Evolutionary conservation across 2,888 invertebrate species (phyloP).

Genomic region (Bellardia pandia): DNA sequence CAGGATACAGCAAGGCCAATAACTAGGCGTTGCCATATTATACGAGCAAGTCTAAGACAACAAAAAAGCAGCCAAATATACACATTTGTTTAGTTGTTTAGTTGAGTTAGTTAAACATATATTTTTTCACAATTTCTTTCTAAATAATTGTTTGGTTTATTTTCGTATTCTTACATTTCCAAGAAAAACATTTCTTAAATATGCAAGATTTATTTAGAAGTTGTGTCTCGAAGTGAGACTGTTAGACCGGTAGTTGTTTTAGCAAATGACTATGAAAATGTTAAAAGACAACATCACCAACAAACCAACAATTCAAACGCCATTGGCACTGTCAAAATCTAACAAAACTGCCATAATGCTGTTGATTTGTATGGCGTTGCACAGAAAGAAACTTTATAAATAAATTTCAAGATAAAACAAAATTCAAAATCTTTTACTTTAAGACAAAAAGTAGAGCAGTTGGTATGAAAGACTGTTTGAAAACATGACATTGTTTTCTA

Average conservation of each 20-base stretch:
- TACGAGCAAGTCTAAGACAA: not conserved
- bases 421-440: too few relatives aligned
- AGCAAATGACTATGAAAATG: slow-evolving; percentile 1
- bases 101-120: not conserved
- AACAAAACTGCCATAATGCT: slow-evolving; percentile 57
- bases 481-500: too few relatives aligned
- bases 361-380: slow-evolving; percentile 14
- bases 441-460: too few relatives aligned
- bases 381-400: slow-evolving; percentile 44
- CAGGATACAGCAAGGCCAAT: not conserved
- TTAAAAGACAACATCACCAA: not conserved
- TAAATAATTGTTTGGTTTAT: not conserved
- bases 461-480: too few relatives aligned
- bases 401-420: too few relatives aligned
- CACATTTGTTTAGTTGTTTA: not conserved
- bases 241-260: slow-evolving; percentile 29
- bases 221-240: not conserved
- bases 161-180: not conserved
- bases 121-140: not conserved
- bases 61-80: not conserved
- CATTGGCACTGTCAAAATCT: slow-evolving; percentile 62
- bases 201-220: not conserved
- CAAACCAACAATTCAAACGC: slow-evolving; percentile 30
- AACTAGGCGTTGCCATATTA: slow-evolving; percentile 12
- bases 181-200: not conserved